phyloP scores from a whole-genome alignment of 2,113 vertebrate genomes.

The Sinocyclocheilus rhinocerous region DNA sequence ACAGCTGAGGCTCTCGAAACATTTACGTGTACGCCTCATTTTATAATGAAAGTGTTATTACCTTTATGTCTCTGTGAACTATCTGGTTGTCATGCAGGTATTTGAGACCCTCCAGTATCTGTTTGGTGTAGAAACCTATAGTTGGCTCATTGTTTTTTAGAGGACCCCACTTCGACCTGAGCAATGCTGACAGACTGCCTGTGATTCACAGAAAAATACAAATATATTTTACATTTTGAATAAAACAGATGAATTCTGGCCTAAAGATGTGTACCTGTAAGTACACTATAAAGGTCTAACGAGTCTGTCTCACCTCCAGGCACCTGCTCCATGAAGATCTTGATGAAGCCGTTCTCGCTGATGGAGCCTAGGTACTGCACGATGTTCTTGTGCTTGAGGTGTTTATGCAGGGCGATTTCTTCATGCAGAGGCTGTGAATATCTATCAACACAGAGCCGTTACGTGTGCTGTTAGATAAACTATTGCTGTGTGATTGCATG shows the following conservation, averaged over 20 bases:
- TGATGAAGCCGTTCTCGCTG: slow-evolving; percentile 97
- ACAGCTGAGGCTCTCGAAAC: background rate
- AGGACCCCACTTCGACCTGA: slow-evolving; percentile 97
- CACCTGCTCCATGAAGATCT: slow-evolving; percentile 99
- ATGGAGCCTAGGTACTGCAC: slow-evolving; percentile 97
- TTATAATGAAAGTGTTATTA: slow-evolving; percentile 52
- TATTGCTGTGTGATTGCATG: no score
- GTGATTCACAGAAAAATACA: slow-evolving; percentile 45
- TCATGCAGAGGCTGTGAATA: slow-evolving; percentile 98
- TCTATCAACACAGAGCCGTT: slow-evolving; percentile 65
- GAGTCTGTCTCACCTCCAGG: slow-evolving; percentile 85
- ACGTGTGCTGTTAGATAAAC: background rate
- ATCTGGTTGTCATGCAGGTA: slow-evolving; percentile 99
- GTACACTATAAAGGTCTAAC: background rate
- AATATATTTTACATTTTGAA: background rate
- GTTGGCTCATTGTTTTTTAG: slow-evolving; percentile 97
- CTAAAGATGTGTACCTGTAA: background rate
- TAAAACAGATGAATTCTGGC: background rate
- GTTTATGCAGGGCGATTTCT: slow-evolving; percentile 97
- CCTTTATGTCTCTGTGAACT: slow-evolving; percentile 98
- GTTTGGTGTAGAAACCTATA: slow-evolving; percentile 97
- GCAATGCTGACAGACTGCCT: slow-evolving; percentile 97
- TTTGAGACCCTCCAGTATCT: slow-evolving; percentile 97
- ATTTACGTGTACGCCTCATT: background rate
- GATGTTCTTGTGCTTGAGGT: slow-evolving; percentile 98